A percentile compares a stretch with the other conserved stretches of the same genome.
Evolutionary conservation across 2,797 vertebrate species (phyloP).

Genomic region (Eptatretus atami): DNA sequence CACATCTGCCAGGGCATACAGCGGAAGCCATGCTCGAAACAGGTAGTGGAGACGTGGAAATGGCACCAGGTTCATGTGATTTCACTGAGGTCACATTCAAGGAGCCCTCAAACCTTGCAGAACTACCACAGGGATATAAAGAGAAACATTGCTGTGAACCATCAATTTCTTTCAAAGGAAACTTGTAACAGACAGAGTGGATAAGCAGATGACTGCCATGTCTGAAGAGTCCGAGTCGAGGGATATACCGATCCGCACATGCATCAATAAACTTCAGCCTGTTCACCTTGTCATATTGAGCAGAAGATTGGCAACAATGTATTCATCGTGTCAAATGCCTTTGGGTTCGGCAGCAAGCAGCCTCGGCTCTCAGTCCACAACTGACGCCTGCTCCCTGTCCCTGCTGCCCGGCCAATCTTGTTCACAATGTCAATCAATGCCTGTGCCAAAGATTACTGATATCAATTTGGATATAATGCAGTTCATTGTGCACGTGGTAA

Average conservation of each 20-base stretch:
- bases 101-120: constrained; percentile 66
- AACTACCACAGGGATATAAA: constrained; percentile 20
- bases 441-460: constrained; percentile 16
- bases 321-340: constrained; percentile 88
- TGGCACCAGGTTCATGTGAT: constrained; percentile 81
- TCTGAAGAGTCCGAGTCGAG: not conserved
- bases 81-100: constrained; percentile 91
- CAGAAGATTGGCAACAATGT: constrained; percentile 72
- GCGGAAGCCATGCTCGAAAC: constrained; percentile 64
- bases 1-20: constrained; percentile 53
- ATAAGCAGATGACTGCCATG: too few species aligned
- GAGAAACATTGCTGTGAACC: not conserved
- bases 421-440: constrained; percentile 63
- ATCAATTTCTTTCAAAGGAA: not conserved
- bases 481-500: too few species aligned
- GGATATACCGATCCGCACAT: not conserved
- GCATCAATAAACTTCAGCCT: too few species aligned
- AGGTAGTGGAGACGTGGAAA: constrained; percentile 73
- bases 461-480: too few species aligned
- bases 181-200: too few species aligned
- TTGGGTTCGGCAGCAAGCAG: constrained; percentile 19
- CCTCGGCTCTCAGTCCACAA: constrained; percentile 30
- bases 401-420: constrained; percentile 38
- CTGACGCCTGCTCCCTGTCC: constrained; percentile 17
- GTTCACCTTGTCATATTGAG: constrained; percentile 61